Evolutionary conservation across 1,140 invertebrate species (phyloP), one percentile per base, ranked within the genome.

Genomic region (Drosophila bifasciata): DNA sequence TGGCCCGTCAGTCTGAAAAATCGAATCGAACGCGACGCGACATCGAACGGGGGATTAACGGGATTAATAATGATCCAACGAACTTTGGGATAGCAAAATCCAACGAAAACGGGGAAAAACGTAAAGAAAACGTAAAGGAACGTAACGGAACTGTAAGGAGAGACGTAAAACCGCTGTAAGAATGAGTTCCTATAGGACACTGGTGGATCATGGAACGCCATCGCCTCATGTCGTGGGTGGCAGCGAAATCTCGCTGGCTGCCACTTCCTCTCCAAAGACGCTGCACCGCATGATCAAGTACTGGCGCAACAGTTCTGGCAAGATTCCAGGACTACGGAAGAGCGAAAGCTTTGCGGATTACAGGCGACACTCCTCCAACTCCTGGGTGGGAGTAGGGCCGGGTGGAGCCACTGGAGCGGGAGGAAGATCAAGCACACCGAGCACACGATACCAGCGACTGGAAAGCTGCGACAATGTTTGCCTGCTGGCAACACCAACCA

Each of bases 271-370:
- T 11, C 83, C 81, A 3, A 85, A 76, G 8, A 32, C 84, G 0
- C 49, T 88, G 15, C 84, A 89, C 45, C 79, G 84, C 25, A 80
- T 91, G 61, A 69, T 91, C 23, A 90, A 90, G 55, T 91, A 91
- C 46, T 91, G 89, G 89, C 81, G 89, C 3, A 91, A 91, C 55
- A 86, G 58, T 46, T 77, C 89, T 11, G 77, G 73, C 2, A 80
- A 77, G 51, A 85, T 79, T 13, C 68, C 81, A n/a, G 76, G 78
- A 6, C 48, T 91, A 6, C 66, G 79, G 11, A 91, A 90, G 39
- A 90, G 89, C 59, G 78, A 85, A 21, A 91, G 89, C 50, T 91
- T 90, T 52, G 62, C 83, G 3, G 89, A 91, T 19, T 90, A 86
- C 76, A 64, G 88, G 6, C 60, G 75, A 3, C 76, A 81, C 15